Evolutionary conservation across 2,888 invertebrate species (phyloP).

Genomic region (Pseudococcus jackbeardsleyi): DNA sequence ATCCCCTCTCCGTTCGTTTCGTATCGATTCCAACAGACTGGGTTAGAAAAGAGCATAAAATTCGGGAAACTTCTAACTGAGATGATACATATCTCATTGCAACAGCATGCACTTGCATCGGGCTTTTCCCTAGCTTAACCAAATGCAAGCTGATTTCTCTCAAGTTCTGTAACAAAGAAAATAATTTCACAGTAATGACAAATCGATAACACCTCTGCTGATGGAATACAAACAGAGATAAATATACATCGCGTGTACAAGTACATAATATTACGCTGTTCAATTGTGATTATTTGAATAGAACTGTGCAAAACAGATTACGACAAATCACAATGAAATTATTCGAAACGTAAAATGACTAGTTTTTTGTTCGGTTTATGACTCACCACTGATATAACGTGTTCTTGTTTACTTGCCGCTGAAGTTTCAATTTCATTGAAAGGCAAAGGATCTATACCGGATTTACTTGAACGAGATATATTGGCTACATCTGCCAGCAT

Average conservation of each 20-base stretch:
- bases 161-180: slow-evolving; percentile 75
- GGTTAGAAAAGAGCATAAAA: slow-evolving; percentile 82
- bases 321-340: neutral
- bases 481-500: slow-evolving; percentile 71
- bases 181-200: neutral
- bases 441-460: slow-evolving; percentile 73
- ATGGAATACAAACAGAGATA: neutral
- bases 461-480: slow-evolving; percentile 69
- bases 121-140: slow-evolving; percentile 70
- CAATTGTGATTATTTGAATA: neutral
- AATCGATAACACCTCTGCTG: slow-evolving; percentile 1
- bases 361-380: neutral
- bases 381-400: slow-evolving; percentile 85
- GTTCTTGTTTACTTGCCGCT: slow-evolving; percentile 89
- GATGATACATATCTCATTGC: slow-evolving; percentile 86
- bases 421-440: slow-evolving; percentile 87
- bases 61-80: slow-evolving; percentile 84
- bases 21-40: slow-evolving; percentile 79
- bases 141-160: slow-evolving; percentile 86
- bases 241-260: neutral
- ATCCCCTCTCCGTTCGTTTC: slow-evolving; percentile 80
- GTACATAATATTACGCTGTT: neutral
- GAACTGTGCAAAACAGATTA: neutral
- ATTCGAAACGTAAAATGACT: neutral
- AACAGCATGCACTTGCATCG: slow-evolving; percentile 83